phyloP scores from a whole-genome alignment of 1,140 invertebrate genomes.

The Brachionus rotundiformis region DNA sequence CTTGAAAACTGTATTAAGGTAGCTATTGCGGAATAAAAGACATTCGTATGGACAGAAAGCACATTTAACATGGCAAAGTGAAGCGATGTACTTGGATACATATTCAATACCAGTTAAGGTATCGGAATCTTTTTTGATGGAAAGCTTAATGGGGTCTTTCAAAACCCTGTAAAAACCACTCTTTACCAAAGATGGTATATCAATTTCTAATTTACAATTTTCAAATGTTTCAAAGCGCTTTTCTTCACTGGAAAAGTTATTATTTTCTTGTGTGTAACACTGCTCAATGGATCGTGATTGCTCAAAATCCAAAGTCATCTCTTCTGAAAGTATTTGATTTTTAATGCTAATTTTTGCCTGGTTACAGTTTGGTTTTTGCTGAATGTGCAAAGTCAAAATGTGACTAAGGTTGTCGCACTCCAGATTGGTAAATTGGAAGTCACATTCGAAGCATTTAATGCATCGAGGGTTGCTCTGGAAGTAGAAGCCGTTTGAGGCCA shows the following conservation, averaged over 20 bases:
- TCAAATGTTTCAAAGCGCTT: conserved; percentile 13
- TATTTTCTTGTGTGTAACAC: neutral
- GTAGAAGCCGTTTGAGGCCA: conserved; percentile 28
- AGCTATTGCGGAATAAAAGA: conserved; percentile 25
- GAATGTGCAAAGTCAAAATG: neutral
- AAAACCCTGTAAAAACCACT: neutral
- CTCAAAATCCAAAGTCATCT: neutral
- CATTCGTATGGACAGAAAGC: conserved; percentile 40
- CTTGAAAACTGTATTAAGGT: conserved; percentile 31
- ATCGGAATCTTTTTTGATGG: neutral
- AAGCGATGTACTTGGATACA: neutral
- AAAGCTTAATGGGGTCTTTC: neutral
- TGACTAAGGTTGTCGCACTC: neutral
- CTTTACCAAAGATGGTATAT: neutral
- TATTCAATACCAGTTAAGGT: neutral
- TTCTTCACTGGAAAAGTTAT: neutral
- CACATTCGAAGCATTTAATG: conserved; percentile 8
- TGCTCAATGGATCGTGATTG: neutral
- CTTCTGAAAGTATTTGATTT: neutral
- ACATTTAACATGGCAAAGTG: conserved; percentile 28
- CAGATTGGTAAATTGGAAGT: conserved; percentile 4
- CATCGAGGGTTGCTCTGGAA: neutral
- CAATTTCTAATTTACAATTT: neutral
- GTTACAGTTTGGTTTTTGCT: neutral
- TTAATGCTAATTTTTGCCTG: neutral